A percentile compares a stretch with the other conserved stretches of the same genome.
Evolutionary conservation across 2,113 vertebrate species (phyloP).

Genomic region (Archilochus colubris): DNA sequence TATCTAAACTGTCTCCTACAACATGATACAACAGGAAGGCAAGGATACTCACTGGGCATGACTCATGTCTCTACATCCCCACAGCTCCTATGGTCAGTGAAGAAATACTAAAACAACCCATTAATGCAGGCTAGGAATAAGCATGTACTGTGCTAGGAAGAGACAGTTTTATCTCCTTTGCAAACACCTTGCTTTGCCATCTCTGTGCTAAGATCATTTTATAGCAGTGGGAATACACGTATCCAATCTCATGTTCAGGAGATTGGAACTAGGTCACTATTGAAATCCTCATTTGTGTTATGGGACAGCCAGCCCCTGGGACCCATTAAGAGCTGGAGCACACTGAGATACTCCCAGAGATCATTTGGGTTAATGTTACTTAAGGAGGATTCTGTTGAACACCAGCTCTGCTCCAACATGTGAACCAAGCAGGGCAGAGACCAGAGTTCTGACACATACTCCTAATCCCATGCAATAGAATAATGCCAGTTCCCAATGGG

Average conservation of each 20-base stretch:
- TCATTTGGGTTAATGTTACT: not conserved
- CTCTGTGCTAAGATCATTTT: not conserved
- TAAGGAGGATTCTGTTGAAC: not conserved
- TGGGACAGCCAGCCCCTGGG: not conserved
- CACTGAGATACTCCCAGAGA: not conserved
- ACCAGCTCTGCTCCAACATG: not conserved
- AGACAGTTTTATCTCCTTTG: not conserved
- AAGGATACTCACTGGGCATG: not conserved
- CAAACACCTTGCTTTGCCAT: not conserved
- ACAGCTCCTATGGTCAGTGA: not conserved
- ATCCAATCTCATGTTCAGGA: not conserved
- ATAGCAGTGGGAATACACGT: not conserved
- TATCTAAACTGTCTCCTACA: not conserved
- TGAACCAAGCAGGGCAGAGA: not conserved
- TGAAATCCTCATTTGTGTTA: not conserved
- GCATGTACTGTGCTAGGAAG: not conserved
- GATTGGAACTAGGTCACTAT: not conserved
- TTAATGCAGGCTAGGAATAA: not conserved
- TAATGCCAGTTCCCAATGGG: not conserved
- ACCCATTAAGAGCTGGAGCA: not conserved
- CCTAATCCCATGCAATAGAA: not conserved
- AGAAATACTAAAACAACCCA: not conserved
- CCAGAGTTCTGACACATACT: not conserved
- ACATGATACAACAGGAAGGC: not conserved
- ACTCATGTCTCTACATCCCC: not conserved